phyloP scores from a whole-genome alignment of 2,113 vertebrate species.

The Vidua chalybeata region DNA sequence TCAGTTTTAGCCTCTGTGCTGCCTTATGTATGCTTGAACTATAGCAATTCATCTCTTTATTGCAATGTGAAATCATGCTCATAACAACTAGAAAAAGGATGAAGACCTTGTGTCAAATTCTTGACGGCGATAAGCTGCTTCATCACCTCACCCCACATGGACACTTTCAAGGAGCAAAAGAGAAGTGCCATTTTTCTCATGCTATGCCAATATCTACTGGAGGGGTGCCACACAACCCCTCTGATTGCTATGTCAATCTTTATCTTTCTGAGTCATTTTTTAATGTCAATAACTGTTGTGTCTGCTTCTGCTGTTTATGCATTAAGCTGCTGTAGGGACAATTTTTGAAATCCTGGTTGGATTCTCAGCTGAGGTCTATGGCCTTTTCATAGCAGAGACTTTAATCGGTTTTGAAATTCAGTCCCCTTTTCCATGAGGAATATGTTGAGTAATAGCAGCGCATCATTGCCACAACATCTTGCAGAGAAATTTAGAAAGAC shows the following conservation, averaged over 20 bases:
- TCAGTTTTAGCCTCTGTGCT: not conserved
- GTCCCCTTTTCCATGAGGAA: not conserved
- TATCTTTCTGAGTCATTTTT: not conserved
- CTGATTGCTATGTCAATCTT: not conserved
- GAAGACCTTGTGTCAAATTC: not conserved
- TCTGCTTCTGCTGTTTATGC: not conserved
- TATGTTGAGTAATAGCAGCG: conserved; percentile 30
- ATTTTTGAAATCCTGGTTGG: not conserved
- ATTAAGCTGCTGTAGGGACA: not conserved
- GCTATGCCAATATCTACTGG: not conserved
- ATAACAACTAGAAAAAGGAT: not conserved
- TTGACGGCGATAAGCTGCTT: not conserved
- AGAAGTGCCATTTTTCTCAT: not conserved
- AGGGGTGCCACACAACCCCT: not conserved
- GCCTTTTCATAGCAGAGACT: not conserved
- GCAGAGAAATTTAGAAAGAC: not conserved
- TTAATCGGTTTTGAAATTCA: conserved; percentile 26
- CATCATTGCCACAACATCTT: not conserved
- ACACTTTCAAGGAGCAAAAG: not conserved
- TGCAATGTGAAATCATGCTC: not conserved
- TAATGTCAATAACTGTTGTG: not conserved
- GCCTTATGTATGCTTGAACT: not conserved
- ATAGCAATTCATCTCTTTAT: not conserved
- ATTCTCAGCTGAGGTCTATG: not conserved
- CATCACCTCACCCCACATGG: not conserved